Conservation (phyloP, 2,113 vertebrate species). For the Jaculus jaculus region DNA sequence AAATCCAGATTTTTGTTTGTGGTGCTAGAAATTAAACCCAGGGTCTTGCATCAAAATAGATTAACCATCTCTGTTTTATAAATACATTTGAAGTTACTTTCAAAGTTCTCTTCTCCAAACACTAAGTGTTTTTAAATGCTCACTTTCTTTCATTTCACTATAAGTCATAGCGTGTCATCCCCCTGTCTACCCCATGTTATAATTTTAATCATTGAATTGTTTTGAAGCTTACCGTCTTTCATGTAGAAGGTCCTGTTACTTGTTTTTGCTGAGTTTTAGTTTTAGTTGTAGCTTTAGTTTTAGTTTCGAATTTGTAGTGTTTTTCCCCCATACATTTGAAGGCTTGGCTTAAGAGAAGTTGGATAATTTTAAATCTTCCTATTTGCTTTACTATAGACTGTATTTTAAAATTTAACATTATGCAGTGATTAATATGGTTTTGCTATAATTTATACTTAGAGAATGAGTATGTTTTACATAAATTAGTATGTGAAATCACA, state of each 20-base stretch:
- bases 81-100: constrained; percentile 37
- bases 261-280: neutral
- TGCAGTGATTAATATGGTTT: constrained; percentile 50
- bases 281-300: no score
- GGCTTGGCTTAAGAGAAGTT: neutral
- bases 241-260: neutral
- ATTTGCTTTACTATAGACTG: neutral
- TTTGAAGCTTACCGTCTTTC: neutral
- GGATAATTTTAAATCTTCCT: constrained; percentile 8
- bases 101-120: neutral
- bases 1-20: neutral
- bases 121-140: constrained; percentile 29
- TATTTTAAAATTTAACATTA: constrained; percentile 41
- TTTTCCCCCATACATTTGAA: constrained; percentile 9
- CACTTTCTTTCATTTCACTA: neutral
- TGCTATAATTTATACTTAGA: constrained; percentile 22
- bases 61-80: neutral
- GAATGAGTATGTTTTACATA: constrained; percentile 26
- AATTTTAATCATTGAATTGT: constrained; percentile 9
- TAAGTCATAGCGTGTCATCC: neutral
- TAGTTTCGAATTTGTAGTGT: constrained; percentile 31
- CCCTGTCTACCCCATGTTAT: neutral
- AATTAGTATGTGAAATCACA: constrained; percentile 30
- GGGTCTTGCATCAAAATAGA: neutral
- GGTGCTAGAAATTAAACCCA: neutral